Base-by-base conservation (phyloP, 64 coral and sea anemone species). In the Cladopsammia gracilis region DNA sequence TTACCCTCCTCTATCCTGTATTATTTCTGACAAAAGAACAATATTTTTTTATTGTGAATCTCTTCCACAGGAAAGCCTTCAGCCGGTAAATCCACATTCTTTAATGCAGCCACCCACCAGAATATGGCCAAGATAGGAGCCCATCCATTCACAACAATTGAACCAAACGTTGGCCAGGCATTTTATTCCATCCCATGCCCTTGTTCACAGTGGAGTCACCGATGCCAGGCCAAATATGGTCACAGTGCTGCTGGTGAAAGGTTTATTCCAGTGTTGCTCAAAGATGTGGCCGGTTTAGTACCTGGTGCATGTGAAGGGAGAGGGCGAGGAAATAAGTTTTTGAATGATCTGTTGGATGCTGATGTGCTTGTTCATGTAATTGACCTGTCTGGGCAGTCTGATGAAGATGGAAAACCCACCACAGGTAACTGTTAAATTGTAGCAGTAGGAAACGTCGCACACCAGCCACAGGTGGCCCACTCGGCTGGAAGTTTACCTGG, bases 271-370 rank as follows among this genome's bases (percentile, higher is more conserved):
- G 95, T 96, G 1, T 34, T 96, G 64, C 70, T 96, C 23, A 96
- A 96, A 85, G 95, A 96, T 93, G 91, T 96, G 1, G 95, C 95
- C 25, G 95, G 95, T 18, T 74, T 96, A 16, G 95, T 96, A 14
- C 95, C 95, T 18, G 95, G 95, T 62, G 95, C 95, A 23, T 96
- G 95, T 66, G 87, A 96, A 22, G 95, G 90, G 47, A 78, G 95
- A 12, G 95, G 91, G 48, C 84, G 88, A 56, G 95, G 95, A 62
- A 96, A 96, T 34, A 96, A 89, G 56, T 93, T 96, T 64, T 71
- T 96, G 71, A 96, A 90, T 96, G 95, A 96, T 67, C 62, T 96
- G 76, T 67, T 96, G 11, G 95, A 96, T 86, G 95, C 95, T 25
- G 91, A 96, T 90, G 95, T 96, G 15, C 79, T 96, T 24, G 75